These are phyloP conservation scores for Oryzias sinensis DNA, from an alignment of 2,797 vertebrate genomes.

Conservation along the genomic window DNA sequence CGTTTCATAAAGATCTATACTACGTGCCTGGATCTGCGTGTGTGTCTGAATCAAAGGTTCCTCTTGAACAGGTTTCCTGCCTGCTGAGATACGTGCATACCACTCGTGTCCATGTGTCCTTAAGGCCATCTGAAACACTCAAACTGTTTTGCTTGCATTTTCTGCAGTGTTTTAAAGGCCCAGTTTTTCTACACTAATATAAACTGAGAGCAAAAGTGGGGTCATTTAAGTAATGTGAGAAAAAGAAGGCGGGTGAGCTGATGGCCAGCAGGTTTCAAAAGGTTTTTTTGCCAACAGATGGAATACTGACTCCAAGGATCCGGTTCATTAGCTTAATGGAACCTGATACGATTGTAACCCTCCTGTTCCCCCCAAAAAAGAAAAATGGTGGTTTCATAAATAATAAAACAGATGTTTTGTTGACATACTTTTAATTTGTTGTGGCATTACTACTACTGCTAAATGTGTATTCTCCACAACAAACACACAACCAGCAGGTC, in stretches of 20 bases:
- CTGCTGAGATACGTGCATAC: constrained; percentile 35
- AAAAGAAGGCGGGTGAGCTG: constrained; percentile 22
- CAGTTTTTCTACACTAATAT: constrained; percentile 61
- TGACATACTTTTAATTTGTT: constrained; percentile 65
- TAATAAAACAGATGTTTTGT: constrained; percentile 67
- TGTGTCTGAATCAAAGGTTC: constrained; percentile 34
- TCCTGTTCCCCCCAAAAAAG: constrained; percentile 38
- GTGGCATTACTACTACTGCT: constrained; percentile 17
- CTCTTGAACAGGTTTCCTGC: constrained; percentile 52
- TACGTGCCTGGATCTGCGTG: constrained; percentile 50
- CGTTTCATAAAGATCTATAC: constrained; percentile 57
- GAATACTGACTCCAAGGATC: constrained; percentile 54
- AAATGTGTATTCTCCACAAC: constrained; percentile 27
- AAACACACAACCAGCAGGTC: constrained; percentile 42
- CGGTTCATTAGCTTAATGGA: constrained; percentile 52
- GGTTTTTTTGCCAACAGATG: constrained; percentile 73
- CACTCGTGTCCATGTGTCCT: constrained; percentile 6
- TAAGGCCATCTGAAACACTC: constrained; percentile 63
- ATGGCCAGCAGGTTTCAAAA: constrained; percentile 50
- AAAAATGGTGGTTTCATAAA: constrained; percentile 65
- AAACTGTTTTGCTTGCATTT: constrained; percentile 67
- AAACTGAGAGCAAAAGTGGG: constrained; percentile 52
- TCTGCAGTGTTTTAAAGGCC: constrained; percentile 55
- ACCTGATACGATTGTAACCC: constrained; percentile 62
- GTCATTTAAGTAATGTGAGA: constrained; percentile 66